phyloP scores from a whole-genome alignment of 2,888 invertebrate species.

The Punctoribates punctum region DNA sequence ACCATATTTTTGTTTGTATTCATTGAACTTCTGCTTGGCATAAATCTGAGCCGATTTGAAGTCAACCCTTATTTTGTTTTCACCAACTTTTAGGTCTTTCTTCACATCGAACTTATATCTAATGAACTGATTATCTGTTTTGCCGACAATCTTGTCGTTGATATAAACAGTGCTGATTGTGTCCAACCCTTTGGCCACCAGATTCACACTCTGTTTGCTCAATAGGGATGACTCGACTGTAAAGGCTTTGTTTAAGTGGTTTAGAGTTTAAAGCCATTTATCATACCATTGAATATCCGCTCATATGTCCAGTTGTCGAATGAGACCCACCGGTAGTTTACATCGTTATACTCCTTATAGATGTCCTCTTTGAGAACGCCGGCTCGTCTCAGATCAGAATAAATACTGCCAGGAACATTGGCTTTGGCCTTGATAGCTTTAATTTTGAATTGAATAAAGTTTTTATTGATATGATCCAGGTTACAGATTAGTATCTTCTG shows the following conservation, averaged over 20 bases:
- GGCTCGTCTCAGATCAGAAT: constrained; percentile 65
- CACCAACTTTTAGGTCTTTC: constrained; percentile 52
- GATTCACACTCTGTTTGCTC: constrained; percentile 52
- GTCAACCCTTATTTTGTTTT: constrained; percentile 24
- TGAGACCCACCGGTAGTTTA: constrained; percentile 75
- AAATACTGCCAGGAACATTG: constrained; percentile 73
- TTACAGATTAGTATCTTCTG: not conserved
- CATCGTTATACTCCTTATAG: constrained; percentile 67
- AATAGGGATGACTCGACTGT: constrained; percentile 44
- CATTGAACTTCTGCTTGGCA: not conserved
- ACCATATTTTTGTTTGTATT: not conserved
- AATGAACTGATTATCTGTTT: constrained; percentile 78
- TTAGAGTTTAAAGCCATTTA: not conserved
- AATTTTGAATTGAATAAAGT: too few relatives aligned
- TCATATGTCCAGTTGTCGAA: constrained; percentile 73
- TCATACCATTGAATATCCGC: constrained; percentile 64
- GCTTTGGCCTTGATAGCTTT: constrained; percentile 51
- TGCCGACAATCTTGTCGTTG: constrained; percentile 65
- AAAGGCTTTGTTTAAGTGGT: not conserved
- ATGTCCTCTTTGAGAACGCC: constrained; percentile 61
- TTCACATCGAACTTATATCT: constrained; percentile 70
- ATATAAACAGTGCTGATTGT: constrained; percentile 71
- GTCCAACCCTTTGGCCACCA: constrained; percentile 81
- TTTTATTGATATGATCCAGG: too few relatives aligned
- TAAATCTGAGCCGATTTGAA: constrained; percentile 32